These are phyloP conservation scores for Carlito syrichta DNA, from an alignment of 2,113 vertebrate genomes.

Conservation along the genomic window DNA sequence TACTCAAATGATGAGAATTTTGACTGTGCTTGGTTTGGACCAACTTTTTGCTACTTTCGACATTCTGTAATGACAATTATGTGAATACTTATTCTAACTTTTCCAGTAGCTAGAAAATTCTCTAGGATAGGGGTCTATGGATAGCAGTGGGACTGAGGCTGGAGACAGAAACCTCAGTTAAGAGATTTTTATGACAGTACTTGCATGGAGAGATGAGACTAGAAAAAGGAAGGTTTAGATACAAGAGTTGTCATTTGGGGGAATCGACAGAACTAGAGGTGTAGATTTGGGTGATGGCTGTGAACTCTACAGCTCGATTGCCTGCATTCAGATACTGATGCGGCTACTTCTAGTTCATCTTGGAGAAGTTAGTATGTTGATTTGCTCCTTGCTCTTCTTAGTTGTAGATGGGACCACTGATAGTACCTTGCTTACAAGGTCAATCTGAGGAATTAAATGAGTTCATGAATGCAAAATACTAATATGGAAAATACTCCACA, in stretches of 20 bases:
- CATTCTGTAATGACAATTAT: too few relatives aligned
- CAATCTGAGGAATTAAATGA: neutral
- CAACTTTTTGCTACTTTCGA: neutral
- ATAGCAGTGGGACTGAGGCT: neutral
- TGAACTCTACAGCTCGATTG: neutral
- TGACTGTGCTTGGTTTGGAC: neutral
- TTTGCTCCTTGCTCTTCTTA: neutral
- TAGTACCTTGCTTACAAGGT: neutral
- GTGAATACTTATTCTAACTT: neutral
- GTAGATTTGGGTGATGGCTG: too few relatives aligned
- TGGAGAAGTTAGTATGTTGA: accelerated
- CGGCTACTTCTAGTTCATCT: accelerated
- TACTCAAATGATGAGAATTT: neutral
- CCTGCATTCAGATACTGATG: accelerated
- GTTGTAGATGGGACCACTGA: neutral
- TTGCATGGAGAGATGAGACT: accelerated
- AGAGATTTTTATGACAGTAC: neutral
- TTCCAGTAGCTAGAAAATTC: neutral
- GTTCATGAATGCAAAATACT: neutral
- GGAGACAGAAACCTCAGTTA: neutral
- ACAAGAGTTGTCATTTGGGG: neutral
- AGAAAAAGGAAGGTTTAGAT: neutral
- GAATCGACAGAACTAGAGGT: neutral
- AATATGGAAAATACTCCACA: neutral
- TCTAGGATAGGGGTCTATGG: too few relatives aligned